Base-by-base conservation (phyloP, 1,140 invertebrate genomes). In the Drosophila auraria region DNA sequence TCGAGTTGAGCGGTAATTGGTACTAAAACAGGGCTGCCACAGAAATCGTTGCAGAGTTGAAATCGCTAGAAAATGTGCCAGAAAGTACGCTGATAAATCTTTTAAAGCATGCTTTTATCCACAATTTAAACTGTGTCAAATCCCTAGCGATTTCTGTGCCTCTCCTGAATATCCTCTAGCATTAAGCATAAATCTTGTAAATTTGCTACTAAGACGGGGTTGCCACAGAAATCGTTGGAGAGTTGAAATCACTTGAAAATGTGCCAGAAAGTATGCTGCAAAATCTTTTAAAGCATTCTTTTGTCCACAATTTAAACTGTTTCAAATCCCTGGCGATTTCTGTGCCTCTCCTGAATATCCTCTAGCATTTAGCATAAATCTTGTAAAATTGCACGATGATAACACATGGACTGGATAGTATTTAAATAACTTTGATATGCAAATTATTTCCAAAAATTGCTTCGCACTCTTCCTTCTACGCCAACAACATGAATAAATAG, bases 381-480 rank as follows among this genome's bases (percentile, higher is more conserved):
- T 89, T 73, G 11, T 80, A 73, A 73, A 89, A 83, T 87, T 87
- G 72, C 80, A 87, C 83, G 68, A 62, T 69, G 58, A 75, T 76
- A 66, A 76, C 74, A 77, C 71, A 75, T 61, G 50, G 69, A 63
- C 50, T 50, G 36, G 59, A 53, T 45, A 51, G 33, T 74, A 64
- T 63, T 63, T 78, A 61, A 40, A 57, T 60, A 82, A 68, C 66
- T 65, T 61, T 87, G 84, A 87, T 90, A 87, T 87, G 84, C 69
- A 68, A 87, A 87, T 78, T 80, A 87, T 87, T 87, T 73, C 82
- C 76, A 82, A 78, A 80, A 71, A 80, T 73, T 50, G 42, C 68
- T 58, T 65, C 63, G 51, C 51, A 75, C 74, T 70, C 33, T 72
- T 36, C 15, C 20, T 25, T 25, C 76, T 69, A 71, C 23, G 58